A percentile compares a stretch with the other conserved stretches of the same genome.
Evolutionary conservation across 2,113 vertebrate genomes (phyloP).

Genomic region (Ceyx cyanopectus): DNA sequence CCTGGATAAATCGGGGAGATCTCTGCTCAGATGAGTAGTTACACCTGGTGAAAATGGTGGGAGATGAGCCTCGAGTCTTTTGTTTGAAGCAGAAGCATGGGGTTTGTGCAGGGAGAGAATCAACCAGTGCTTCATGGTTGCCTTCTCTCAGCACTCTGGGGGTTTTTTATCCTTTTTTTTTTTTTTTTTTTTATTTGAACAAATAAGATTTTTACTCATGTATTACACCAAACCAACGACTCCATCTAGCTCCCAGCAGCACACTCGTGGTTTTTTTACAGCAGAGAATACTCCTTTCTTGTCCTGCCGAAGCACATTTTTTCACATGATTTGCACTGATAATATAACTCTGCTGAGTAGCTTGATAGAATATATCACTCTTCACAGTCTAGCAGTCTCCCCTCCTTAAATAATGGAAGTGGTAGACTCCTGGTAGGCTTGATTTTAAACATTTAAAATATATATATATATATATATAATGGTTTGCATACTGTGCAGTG

Average conservation of each 20-base stretch:
- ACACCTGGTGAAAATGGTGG: background rate
- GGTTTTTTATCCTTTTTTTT: background rate
- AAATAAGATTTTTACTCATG: background rate
- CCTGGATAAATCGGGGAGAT: conserved; percentile 21
- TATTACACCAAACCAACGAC: conserved; percentile 29
- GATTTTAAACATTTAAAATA: conserved; percentile 74
- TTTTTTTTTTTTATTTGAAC: conserved; percentile 58
- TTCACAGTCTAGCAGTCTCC: conserved; percentile 69
- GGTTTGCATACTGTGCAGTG: conserved; percentile 81
- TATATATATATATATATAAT: conserved; percentile 56
- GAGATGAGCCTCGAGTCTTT: conserved; percentile 21
- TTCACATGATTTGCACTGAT: conserved; percentile 60
- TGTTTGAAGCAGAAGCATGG: conserved; percentile 31
- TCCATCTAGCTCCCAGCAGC: conserved; percentile 35
- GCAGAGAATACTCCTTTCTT: conserved; percentile 22
- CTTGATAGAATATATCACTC: conserved; percentile 49
- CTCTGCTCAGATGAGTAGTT: conserved; percentile 26
- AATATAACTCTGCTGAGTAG: conserved; percentile 2
- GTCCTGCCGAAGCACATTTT: background rate
- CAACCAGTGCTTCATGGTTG: conserved; percentile 23
- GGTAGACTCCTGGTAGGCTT: conserved; percentile 64
- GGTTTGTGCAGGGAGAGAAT: conserved; percentile 20
- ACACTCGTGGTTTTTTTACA: background rate
- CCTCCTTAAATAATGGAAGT: conserved; percentile 72
- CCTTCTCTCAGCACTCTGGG: background rate